phyloP scores from a whole-genome alignment of 2,113 vertebrate genomes.

The Lanius collurio region DNA sequence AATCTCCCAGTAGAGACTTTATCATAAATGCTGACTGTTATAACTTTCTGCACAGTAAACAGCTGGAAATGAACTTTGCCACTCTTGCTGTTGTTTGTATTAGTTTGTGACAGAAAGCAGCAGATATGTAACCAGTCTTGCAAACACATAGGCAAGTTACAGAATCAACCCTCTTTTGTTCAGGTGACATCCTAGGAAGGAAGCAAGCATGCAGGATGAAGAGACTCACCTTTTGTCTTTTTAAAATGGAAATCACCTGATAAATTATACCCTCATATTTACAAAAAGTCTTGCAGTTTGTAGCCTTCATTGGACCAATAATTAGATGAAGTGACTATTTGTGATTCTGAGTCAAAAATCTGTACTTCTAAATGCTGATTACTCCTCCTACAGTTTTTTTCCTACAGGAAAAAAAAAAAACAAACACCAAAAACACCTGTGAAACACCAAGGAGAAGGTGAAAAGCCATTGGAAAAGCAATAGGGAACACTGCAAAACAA shows the following conservation, averaged over 20 bases:
- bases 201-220: not conserved
- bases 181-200: not conserved
- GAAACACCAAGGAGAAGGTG: not conserved
- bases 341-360: not conserved
- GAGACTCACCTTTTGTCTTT: not conserved
- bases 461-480: not conserved
- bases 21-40: not conserved
- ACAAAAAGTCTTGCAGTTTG: not conserved
- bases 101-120: not conserved
- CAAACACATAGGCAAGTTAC: not conserved
- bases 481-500: not conserved
- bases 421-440: too few species aligned
- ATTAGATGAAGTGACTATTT: not conserved
- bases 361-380: not conserved
- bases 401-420: not conserved
- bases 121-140: not conserved
- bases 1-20: not conserved
- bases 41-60: not conserved
- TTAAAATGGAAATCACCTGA: not conserved
- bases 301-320: not conserved
- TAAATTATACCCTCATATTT: not conserved
- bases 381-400: not conserved
- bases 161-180: not conserved
- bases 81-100: not conserved
- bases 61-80: not conserved